Percentiles rank a stretch among this genome's conserved stretches.
Conservation (phyloP, 2,888 invertebrate genomes). For the Drosophila colorata region DNA sequence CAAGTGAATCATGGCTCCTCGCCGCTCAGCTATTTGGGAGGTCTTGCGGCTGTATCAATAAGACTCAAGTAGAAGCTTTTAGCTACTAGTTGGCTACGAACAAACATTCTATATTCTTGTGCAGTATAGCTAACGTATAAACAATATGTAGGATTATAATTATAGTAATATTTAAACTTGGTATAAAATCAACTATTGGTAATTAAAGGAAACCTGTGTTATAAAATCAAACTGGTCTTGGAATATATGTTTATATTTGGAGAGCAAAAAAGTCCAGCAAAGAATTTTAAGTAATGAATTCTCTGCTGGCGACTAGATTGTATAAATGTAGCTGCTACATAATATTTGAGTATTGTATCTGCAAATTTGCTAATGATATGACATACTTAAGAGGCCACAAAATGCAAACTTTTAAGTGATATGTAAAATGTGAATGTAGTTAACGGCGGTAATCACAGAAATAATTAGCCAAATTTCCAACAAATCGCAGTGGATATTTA, state of each 20-base stretch:
- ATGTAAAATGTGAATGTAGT: neutral
- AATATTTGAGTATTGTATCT: neutral
- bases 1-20: slow-evolving; percentile 9
- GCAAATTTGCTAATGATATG: slow-evolving; percentile 7
- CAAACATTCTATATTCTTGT: too few species aligned
- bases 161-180: neutral
- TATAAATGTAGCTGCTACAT: neutral
- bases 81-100: too few species aligned
- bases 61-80: neutral
- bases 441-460: slow-evolving; percentile 6
- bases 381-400: slow-evolving; percentile 1
- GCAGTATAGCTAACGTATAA: too few species aligned
- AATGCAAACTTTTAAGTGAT: neutral
- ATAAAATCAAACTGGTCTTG: neutral
- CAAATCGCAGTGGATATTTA: neutral
- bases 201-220: too few species aligned
- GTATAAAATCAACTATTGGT: neutral
- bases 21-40: slow-evolving; percentile 11
- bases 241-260: neutral
- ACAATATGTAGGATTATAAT: too few species aligned
- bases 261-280: slow-evolving; percentile 1
- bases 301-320: neutral
- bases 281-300: slow-evolving; percentile 1
- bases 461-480: slow-evolving; percentile 32
- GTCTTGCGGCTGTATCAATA: neutral